Base-by-base conservation (phyloP, 2,888 invertebrate species). In the Tachina lurida region DNA sequence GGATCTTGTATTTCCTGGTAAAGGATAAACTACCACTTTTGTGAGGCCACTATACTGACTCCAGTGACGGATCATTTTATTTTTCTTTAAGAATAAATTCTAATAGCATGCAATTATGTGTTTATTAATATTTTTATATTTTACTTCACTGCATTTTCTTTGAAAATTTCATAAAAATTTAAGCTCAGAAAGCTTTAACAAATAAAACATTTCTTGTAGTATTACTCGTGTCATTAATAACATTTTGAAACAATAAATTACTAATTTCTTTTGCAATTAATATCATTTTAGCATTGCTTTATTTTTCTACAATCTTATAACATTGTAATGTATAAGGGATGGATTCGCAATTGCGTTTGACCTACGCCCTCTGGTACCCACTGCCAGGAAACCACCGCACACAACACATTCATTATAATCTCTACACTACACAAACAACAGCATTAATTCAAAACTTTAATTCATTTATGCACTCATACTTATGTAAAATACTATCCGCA, bases 401-500 rank as follows among this genome's bases (percentile, higher is more conserved):
- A 31, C 7, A 60, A 60, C 17, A 60, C 56, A 75, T 63, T 56
- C 49, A 65, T 82, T 75, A 75, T 82, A 82, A 82, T 82, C 77
- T 74, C 58, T 52, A 43, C 43, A 52, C 7, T 65, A 47, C 5
- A 67, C 71, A 71, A 67, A 70, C 62, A 71, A 79, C 68, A 78
- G 52, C 77, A 84, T 84, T 80, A 80, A 84, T 84, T 77, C 71
- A 82, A 85, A 85, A 85, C 77, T 85, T 78, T 85, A 79, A 71
- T 76, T 67, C 49, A 49, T 68, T 62, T 68, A 54, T n/a, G 19
- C 39, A 60, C 41, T 15, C 60, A 60, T 39, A 41, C 58, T 31
- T 31, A 12, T 22, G 12, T 19, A 22, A 58, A 22, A 8, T 39
- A 15, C 5, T n/a, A 60, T 75, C 43, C 13, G 9, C 31, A 63